Evolutionary conservation across 2,797 vertebrate species (phyloP).

Genomic region (Neoniphon sammara): DNA sequence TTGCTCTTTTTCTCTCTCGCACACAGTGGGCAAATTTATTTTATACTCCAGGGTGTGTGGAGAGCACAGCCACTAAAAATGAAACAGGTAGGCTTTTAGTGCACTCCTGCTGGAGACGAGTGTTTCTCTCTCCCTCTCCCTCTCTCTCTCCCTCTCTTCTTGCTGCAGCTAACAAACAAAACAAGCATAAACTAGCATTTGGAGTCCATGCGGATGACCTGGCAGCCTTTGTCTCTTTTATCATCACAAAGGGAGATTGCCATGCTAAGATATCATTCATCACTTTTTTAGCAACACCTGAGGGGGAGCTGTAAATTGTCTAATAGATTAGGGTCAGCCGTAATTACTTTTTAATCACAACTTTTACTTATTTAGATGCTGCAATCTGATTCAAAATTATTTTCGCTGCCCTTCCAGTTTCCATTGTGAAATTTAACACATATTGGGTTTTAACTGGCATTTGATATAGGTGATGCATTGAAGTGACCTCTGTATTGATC

Average conservation of each 20-base stretch:
- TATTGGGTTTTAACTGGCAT: conserved; percentile 5
- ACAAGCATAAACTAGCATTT: background rate
- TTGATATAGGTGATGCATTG: conserved; percentile 21
- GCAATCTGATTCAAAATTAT: conserved; percentile 12
- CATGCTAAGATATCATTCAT: background rate
- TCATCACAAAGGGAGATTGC: conserved; percentile 35
- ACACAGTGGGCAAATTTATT: conserved; percentile 35
- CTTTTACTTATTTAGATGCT: background rate
- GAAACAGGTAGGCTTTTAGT: conserved; percentile 33
- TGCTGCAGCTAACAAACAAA: background rate
- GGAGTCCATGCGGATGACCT: background rate
- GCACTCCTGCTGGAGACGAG: background rate
- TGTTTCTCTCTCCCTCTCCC: too few relatives aligned
- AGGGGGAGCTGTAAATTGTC: background rate
- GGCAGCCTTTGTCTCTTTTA: conserved; percentile 32
- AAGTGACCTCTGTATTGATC: conserved; percentile 44
- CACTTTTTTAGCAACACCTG: background rate
- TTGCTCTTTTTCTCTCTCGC: background rate
- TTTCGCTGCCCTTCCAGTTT: background rate
- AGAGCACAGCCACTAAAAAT: conserved; percentile 44
- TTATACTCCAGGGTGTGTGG: conserved; percentile 43
- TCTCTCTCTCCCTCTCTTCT: background rate
- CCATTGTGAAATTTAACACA: background rate
- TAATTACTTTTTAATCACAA: conserved; percentile 12
- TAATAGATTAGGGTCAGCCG: background rate